Base-by-base conservation (phyloP, 2,113 vertebrate species). In the Forbesichthys papilliferus region DNA sequence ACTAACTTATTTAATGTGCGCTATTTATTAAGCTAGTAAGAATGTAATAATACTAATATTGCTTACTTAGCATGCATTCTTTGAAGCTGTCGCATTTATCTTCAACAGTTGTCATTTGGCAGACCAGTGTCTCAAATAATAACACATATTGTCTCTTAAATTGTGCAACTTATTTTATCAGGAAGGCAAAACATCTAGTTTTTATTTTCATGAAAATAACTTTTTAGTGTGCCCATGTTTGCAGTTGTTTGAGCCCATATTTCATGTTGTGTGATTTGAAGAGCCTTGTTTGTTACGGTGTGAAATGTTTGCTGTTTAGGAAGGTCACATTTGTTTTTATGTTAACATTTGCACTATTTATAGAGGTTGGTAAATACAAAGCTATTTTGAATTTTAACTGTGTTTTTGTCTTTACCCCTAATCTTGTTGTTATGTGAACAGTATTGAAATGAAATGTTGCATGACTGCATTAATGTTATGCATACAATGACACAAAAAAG, bases 341-440 rank as follows among this genome's bases (percentile, higher is more conserved):
- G 65, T 65, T 64, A 27, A 73, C 3, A 66, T 83, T 85, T 89
- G 81, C 78, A 84, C 83, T 83, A 64, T 88, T 74, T 87, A 68
- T 82, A 69, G 85, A 73, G 69, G 70, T 62, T 65, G 68, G 46
- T 69, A 81, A 87, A 80, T 82, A 83, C 13, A 86, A 87, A 83
- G 59, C 58, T 58, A n/a, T 63, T 78, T 77, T 65, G 49, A 57
- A 58, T 70, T 73, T 11, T 62, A 72, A 52, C 47, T 14, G 34
- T 57, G 7, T 20, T 67, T 16, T 57, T 60, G 8, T 18, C 36
- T 9, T 51, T 61, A 46, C 2, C 36, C 5, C 36, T 6, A 47
- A 46, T 51, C 13, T 11, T 51, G 4, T 11, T 51, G 49, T 51
- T 9, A 3, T 51, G 10, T 51, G 10, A 0, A 13, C 49, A 13